Base-by-base conservation (phyloP, 2,797 vertebrate genomes). In the Myotis findleyi region DNA sequence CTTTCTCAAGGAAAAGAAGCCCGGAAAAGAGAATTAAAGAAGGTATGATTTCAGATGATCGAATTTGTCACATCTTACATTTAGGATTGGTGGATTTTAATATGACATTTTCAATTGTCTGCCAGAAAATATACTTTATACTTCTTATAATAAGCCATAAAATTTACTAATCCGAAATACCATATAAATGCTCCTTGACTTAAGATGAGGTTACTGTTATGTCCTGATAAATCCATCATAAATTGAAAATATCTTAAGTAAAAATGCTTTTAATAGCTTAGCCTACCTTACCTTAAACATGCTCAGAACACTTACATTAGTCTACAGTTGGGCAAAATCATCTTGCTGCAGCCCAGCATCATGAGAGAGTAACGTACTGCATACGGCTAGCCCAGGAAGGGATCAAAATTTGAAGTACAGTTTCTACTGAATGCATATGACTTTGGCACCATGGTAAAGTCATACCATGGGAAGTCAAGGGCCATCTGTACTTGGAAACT, bases 1-100 rank as follows among this genome's bases (percentile, higher is more conserved):
- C 33, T 51, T 75, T 96, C 66, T 97, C 30, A 97, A 99, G 99
- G 99, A 96, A 99, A 99, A 98, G 99, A 99, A 98, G 99, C 99
- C 96, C 99, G 99, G 96, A 99, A 99, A 79, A 99, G 99, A 98
- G 99, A 99, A 95, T 98, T 99, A 71, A 99, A 99, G 97, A 99
- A 99, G 99, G 99, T 99, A 98, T 89, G 93, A 62, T n/a, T 89
- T 90, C 64, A 71, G 83, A 94, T 51, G 21, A 83, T 91, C 41
- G 16, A 83, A 9, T 77, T 91, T 82, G 38, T 68, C 14, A 51
- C 47, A 66, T 95, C 25, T 84, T 91, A 5, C 64, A 51, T 68
- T 92, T 82, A 21, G 33, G 17, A 96, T 92, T 83, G 44, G 5
- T 51, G 20, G 9, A 89, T 94, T 96, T 96, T 75, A 82, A 64